Conservation (phyloP, 2,113 vertebrate genomes). For the Labeo rohita region DNA sequence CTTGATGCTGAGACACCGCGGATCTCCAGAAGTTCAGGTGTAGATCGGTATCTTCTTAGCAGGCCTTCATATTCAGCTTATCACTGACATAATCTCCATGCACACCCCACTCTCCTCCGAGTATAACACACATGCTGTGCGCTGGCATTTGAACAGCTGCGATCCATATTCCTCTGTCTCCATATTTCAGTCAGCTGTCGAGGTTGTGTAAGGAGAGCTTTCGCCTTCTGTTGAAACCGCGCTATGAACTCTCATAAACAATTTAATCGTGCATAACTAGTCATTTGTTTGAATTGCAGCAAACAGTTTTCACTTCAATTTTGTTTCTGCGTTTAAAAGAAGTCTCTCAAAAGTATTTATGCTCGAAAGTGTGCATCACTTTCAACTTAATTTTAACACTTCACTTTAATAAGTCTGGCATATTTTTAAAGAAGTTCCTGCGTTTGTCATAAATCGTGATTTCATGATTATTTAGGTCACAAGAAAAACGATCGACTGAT, state of each 20-base stretch:
- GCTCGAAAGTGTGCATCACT: background rate
- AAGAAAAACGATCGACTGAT: background rate
- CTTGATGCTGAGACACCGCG: background rate
- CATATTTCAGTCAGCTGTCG: slow-evolving; percentile 35
- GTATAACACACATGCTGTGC: slow-evolving; percentile 44
- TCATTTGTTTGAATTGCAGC: background rate
- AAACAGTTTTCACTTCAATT: background rate
- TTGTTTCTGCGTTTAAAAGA: background rate
- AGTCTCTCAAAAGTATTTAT: background rate
- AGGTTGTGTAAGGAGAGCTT: background rate
- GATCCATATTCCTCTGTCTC: slow-evolving; percentile 49
- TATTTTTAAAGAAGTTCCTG: background rate
- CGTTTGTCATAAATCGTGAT: background rate
- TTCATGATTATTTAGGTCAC: background rate
- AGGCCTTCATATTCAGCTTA: background rate
- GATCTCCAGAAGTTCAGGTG: slow-evolving; percentile 14
- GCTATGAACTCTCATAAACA: slow-evolving; percentile 33
- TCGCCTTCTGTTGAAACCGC: slow-evolving; percentile 28
- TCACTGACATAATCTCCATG: slow-evolving; percentile 40
- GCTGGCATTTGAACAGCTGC: slow-evolving; percentile 53
- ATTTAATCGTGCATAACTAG: slow-evolving; percentile 1
- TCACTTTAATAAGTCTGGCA: background rate
- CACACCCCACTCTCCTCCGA: slow-evolving; percentile 1
- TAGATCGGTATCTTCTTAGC: background rate
- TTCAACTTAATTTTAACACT: background rate